A percentile compares a stretch with the other conserved stretches of the same genome.
phyloP scores from a whole-genome alignment of 2,888 invertebrate species.

The Ochropacha duplaris region DNA sequence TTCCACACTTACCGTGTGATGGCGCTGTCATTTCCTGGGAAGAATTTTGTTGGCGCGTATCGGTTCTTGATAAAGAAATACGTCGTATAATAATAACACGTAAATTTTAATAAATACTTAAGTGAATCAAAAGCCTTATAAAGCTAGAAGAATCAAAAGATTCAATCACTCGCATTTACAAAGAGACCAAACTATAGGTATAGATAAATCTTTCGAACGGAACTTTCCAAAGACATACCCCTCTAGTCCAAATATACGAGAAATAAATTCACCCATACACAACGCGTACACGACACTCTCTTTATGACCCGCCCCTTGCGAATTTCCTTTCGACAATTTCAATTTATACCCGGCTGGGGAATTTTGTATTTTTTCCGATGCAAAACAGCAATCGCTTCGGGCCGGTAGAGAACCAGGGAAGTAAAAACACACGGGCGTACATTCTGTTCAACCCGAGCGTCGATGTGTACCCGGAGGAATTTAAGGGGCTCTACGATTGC shows the following conservation, averaged over 20 bases:
- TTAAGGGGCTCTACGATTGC: conserved; percentile 59
- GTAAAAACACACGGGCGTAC: conserved; percentile 21
- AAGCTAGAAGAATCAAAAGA: neutral
- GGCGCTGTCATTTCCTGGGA: no score
- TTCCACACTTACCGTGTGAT: no score
- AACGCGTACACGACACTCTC: conserved; percentile 28
- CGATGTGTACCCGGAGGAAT: conserved; percentile 20
- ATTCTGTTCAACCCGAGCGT: neutral
- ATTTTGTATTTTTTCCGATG: conserved; percentile 66
- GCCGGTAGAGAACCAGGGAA: no score
- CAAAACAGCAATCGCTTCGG: conserved; percentile 63
- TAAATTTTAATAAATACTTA: no score
- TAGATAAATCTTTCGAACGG: neutral
- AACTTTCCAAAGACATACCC: conserved; percentile 6
- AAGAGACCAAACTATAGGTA: neutral
- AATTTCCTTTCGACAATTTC: conserved; percentile 69
- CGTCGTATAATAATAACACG: no score
- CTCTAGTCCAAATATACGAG: conserved; percentile 25
- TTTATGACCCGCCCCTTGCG: conserved; percentile 56
- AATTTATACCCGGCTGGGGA: conserved; percentile 60
- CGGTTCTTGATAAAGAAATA: no score
- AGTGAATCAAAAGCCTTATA: no score
- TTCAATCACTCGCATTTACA: neutral
- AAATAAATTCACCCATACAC: conserved; percentile 45
- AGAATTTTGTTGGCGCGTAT: no score